phyloP scores from a whole-genome alignment of 2,113 vertebrate genomes.

The Oreochromis spilurus region DNA sequence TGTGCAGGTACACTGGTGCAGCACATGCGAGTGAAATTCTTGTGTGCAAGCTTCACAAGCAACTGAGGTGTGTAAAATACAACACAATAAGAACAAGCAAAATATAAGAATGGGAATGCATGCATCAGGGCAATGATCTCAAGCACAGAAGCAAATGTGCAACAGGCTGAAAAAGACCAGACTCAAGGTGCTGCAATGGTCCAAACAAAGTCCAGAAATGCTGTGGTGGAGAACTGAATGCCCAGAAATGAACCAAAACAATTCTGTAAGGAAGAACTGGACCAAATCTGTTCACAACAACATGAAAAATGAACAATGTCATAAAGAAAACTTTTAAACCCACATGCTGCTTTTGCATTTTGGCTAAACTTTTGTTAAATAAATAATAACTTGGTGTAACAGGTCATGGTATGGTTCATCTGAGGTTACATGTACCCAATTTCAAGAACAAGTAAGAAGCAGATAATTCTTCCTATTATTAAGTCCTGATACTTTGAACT shows the following conservation, averaged over 20 bases:
- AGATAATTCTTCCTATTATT: neutral
- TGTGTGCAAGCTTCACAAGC: neutral
- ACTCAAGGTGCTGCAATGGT: neutral
- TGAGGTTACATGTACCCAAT: neutral
- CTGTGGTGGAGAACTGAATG: neutral
- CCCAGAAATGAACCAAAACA: neutral
- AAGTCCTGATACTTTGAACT: neutral
- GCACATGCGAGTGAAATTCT: neutral
- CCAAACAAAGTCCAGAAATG: neutral
- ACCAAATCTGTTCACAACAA: neutral
- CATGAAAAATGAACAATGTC: neutral
- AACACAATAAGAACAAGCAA: neutral
- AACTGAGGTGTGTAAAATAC: neutral
- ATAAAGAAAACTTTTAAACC: neutral
- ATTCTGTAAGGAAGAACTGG: accelerated
- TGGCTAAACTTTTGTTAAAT: neutral
- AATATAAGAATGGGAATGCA: neutral
- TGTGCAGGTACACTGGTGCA: neutral
- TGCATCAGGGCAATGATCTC: neutral
- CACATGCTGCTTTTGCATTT: neutral
- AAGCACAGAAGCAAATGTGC: neutral
- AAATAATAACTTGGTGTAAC: neutral
- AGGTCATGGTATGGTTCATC: neutral
- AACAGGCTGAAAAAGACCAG: neutral
- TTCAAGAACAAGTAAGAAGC: neutral